A percentile compares a stretch with the other conserved stretches of the same genome.
Evolutionary conservation across 2,113 vertebrate species (phyloP).

Genomic region (Astatoreochromis straeleni): DNA sequence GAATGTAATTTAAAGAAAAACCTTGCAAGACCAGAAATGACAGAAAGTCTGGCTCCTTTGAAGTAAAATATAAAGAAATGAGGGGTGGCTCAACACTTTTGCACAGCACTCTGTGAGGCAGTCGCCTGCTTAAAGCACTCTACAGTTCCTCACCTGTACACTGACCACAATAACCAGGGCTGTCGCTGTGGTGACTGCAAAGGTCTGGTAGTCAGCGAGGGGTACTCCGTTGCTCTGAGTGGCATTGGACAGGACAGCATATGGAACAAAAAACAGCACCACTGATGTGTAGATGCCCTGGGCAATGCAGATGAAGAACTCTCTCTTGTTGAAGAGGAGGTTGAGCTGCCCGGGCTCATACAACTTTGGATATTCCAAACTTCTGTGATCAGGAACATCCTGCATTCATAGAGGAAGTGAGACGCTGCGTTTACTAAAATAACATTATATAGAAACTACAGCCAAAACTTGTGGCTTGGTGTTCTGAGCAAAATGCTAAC

Average conservation of each 20-base stretch:
- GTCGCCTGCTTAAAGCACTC: not conserved
- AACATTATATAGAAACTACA: not conserved
- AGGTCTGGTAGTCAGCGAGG: conserved; percentile 91
- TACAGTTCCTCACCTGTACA: conserved; percentile 76
- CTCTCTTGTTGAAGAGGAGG: conserved; percentile 94
- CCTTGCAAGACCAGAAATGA: not conserved
- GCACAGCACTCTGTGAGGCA: not conserved
- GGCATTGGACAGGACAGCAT: conserved; percentile 76
- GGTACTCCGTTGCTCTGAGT: conserved; percentile 80
- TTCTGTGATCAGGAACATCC: conserved; percentile 90
- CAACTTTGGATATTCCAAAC: conserved; percentile 90
- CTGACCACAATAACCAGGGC: conserved; percentile 92
- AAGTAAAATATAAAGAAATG: not conserved
- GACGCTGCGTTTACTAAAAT: not conserved
- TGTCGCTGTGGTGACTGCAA: conserved; percentile 89
- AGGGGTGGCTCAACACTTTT: not conserved
- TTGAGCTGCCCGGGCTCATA: conserved; percentile 94
- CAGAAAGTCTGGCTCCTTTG: not conserved
- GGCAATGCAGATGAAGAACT: conserved; percentile 95
- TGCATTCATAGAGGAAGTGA: conserved; percentile 28
- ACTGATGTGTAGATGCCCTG: conserved; percentile 94
- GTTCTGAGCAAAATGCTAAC: not conserved
- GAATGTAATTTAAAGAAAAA: not conserved
- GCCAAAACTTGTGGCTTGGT: not conserved
- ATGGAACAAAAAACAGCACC: conserved; percentile 91